Base-by-base conservation (phyloP, 2,888 invertebrate species). In the Drosophila niveifrons region DNA sequence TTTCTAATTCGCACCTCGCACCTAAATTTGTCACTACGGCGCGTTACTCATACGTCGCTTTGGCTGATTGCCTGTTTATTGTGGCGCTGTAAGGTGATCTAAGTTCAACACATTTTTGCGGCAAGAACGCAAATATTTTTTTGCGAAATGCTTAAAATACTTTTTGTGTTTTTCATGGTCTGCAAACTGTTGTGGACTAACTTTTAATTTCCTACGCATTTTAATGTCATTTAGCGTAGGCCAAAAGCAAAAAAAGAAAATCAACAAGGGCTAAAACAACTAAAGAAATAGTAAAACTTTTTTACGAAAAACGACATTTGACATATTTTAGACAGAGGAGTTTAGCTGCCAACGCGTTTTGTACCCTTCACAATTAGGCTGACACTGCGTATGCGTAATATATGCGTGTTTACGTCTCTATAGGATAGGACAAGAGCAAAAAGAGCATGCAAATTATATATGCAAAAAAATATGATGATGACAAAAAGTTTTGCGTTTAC, bases 351-450 rank as follows among this genome's bases (percentile, higher is more conserved):
- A 72, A 62, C 80, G 74, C 82, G 76, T 66, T 79, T 66, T 62
- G 53, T 79, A 89, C 89, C 89, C 85, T 89, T 85, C 84, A 89
- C 85, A 85, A 89, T 89, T 85, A 77, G 72, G 86, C 80, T 88
- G 83, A 83, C 83, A 80, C 65, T 77, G 83, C 86, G 82, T 82
- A 83, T 85, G 78, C 86, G 70, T 82, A 69, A 82, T 88, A 68
- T 71, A 65, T 59, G 56, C 34, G 63, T 71, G 57, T 53, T 31
- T 66, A 58, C 59, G 57, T 44, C 18, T 34, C n/a, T 34, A 17
- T 34, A 9, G 56, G 50, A 44, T 39, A n/a, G 58, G 80, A 67
- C 74, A 63, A 66, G 56, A 43, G 53, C 29, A 18, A 39, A 18
- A 41, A 43, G 29, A 28, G 47, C 41, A 69, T 50, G 56, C 53